phyloP scores from a whole-genome alignment of 2,797 vertebrate genomes.

The Muscicapa striata region DNA sequence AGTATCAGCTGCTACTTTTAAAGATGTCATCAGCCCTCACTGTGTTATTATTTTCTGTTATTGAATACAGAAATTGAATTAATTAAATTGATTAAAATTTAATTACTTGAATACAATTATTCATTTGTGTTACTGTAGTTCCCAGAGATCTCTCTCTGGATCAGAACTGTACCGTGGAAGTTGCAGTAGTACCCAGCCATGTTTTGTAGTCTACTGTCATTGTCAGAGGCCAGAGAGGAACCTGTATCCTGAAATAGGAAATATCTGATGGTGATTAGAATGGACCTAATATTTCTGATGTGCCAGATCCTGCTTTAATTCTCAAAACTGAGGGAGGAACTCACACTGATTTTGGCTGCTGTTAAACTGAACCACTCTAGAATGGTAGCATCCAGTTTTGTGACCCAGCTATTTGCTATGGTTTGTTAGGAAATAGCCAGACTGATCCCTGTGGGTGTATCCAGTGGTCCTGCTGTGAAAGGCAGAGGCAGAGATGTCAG shows the following conservation, averaged over 20 bases:
- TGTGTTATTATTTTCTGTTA: background rate
- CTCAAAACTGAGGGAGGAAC: background rate
- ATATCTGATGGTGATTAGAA: background rate
- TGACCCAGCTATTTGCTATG: background rate
- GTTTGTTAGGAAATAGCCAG: background rate
- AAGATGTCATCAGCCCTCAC: background rate
- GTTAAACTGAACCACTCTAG: background rate
- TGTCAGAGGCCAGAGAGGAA: background rate
- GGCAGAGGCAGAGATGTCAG: background rate
- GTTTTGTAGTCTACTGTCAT: background rate
- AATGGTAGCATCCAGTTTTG: background rate
- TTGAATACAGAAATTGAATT: too few species aligned
- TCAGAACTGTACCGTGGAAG: background rate
- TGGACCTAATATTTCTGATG: background rate
- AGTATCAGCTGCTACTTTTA: background rate
- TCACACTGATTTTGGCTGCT: background rate
- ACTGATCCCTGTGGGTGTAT: background rate
- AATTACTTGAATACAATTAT: background rate
- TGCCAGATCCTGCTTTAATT: background rate
- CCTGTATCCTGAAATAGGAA: accelerated
- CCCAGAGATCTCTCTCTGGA: background rate
- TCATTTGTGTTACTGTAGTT: background rate
- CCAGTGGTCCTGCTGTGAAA: background rate
- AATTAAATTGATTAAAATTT: too few species aligned
- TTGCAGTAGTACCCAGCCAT: background rate